A percentile compares a stretch with the other conserved stretches of the same genome.
These are phyloP conservation scores for Sesia apiformis DNA, from an alignment of 2,888 invertebrate species.

Conservation along the genomic window DNA sequence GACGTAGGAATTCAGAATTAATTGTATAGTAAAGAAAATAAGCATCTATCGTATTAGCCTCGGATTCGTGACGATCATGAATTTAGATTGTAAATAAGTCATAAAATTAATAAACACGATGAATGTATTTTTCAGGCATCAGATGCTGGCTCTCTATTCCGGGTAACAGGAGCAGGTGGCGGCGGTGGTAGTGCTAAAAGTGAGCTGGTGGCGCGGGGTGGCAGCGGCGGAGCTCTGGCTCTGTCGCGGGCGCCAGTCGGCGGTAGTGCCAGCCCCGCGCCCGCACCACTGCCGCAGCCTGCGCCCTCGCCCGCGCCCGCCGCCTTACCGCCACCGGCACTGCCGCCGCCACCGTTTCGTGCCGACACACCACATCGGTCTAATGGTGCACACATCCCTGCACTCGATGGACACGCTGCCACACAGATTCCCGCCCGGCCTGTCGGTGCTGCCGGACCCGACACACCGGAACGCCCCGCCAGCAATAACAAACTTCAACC, in stretches of 20 bases:
- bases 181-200: constrained; percentile 80
- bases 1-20: too few relatives aligned
- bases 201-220: constrained; percentile 77
- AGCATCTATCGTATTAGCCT: too few relatives aligned
- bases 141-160: constrained; percentile 61
- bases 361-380: constrained; percentile 57
- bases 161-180: constrained; percentile 79
- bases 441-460: constrained; percentile 56
- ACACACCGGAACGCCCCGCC: constrained; percentile 60
- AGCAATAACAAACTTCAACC: constrained; percentile 60
- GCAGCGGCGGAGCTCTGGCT: constrained; percentile 77
- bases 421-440: constrained; percentile 61
- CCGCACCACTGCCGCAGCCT: constrained; percentile 79
- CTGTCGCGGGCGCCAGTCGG: constrained; percentile 76
- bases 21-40: too few relatives aligned
- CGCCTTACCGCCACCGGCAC: constrained; percentile 77
- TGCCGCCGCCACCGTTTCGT: constrained; percentile 78
- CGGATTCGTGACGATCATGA: too few relatives aligned
- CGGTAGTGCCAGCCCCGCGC: constrained; percentile 77
- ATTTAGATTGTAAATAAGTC: too few relatives aligned
- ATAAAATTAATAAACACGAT: too few relatives aligned
- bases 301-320: constrained; percentile 82
- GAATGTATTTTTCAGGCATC: constrained; percentile 42
- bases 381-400: constrained; percentile 58
- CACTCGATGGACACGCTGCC: constrained; percentile 56